These are phyloP conservation scores for Camptogramma bilineatum DNA, from an alignment of 2,888 invertebrate genomes.

Conservation along the genomic window DNA sequence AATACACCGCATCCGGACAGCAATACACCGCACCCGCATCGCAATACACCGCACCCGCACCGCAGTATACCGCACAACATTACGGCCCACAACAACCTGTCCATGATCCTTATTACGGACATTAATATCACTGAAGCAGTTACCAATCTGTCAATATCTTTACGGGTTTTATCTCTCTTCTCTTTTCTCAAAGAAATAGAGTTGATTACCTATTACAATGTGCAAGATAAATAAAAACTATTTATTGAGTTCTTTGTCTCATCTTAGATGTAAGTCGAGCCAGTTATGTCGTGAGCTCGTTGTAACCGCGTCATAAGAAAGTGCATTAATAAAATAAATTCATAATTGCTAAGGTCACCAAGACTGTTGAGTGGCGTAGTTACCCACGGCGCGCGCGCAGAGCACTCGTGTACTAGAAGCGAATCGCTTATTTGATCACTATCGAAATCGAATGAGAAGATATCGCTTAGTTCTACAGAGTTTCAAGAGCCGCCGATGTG, in stretches of 20 bases:
- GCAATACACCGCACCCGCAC: conserved; percentile 16
- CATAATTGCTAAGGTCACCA: conserved; percentile 82
- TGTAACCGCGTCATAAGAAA: conserved; percentile 76
- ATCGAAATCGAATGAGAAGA: conserved; percentile 67
- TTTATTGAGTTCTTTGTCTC: conserved; percentile 54
- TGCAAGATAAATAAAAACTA: conserved; percentile 16
- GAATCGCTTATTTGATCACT: conserved; percentile 71
- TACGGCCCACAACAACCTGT: conserved; percentile 48
- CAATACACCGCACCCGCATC: conserved; percentile 18
- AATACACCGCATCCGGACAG: conserved; percentile 14
- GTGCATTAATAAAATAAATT: conserved; percentile 83
- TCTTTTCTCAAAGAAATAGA: conserved; percentile 52
- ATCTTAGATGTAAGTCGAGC: conserved; percentile 50
- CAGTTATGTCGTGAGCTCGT: conserved; percentile 50
- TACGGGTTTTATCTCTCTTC: conserved; percentile 45
- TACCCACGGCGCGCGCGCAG: conserved; percentile 76
- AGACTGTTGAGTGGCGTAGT: conserved; percentile 72
- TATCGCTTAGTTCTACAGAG: conserved; percentile 79
- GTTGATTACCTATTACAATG: conserved; percentile 23
- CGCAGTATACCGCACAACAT: conserved; percentile 36
- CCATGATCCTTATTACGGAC: conserved; percentile 75
- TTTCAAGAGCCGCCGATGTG: conserved; percentile 50
- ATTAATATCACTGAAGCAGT: conserved; percentile 41
- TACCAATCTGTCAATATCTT: neutral
- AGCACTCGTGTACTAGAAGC: conserved; percentile 83